Evolutionary conservation across 2,113 vertebrate species (phyloP).

Genomic region (Todiramphus saurophagus): DNA sequence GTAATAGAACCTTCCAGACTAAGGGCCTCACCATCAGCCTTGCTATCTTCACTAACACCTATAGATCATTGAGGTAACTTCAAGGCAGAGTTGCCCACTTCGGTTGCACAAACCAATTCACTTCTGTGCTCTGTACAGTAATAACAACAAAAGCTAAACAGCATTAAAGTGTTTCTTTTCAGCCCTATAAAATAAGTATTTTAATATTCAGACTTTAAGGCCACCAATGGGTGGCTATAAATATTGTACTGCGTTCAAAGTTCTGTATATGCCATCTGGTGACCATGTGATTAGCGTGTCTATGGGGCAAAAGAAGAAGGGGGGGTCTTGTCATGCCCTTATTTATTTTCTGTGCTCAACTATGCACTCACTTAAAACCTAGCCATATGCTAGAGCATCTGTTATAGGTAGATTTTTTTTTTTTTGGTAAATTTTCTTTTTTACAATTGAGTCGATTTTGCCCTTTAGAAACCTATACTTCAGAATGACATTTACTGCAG

Average conservation of each 20-base stretch:
- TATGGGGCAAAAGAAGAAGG: slow-evolving; percentile 29
- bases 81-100: not conserved
- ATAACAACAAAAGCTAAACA: slow-evolving; percentile 10
- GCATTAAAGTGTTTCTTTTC: not conserved
- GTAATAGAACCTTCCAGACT: not conserved
- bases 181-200: not conserved
- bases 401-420: slow-evolving; percentile 26
- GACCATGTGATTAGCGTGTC: slow-evolving; percentile 50
- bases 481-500: slow-evolving; percentile 36
- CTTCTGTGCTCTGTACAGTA: not conserved
- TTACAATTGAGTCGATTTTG: slow-evolving; percentile 40
- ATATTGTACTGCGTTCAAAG: slow-evolving; percentile 1
- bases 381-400: slow-evolving; percentile 68
- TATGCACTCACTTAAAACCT: slow-evolving; percentile 57
- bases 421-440: slow-evolving; percentile 13
- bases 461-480: slow-evolving; percentile 20
- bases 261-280: slow-evolving; percentile 39
- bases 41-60: not conserved
- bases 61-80: not conserved
- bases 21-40: not conserved
- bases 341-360: slow-evolving; percentile 57
- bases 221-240: not conserved
- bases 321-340: slow-evolving; percentile 47
- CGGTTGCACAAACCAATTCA: not conserved
- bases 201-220: slow-evolving; percentile 21